These are phyloP conservation scores for Plotosus lineatus DNA, from an alignment of 2,113 vertebrate genomes.

Conservation along the genomic window DNA sequence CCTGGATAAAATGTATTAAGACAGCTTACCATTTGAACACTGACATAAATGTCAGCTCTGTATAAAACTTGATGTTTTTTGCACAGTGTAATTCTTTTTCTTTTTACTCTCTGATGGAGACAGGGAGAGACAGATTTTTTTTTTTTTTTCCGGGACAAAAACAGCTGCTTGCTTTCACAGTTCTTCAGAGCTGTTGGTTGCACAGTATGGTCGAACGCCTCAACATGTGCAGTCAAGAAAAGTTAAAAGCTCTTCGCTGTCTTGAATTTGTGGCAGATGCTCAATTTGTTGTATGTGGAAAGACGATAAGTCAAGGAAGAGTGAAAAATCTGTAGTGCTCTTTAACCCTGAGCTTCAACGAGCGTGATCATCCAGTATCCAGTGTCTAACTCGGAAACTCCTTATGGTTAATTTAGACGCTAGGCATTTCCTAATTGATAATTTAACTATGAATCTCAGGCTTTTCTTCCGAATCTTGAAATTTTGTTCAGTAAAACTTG, in stretches of 20 bases:
- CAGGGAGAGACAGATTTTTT: not conserved
- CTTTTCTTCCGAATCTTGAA: no score
- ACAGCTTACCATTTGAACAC: not conserved
- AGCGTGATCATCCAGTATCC: no score
- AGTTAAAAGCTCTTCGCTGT: not conserved
- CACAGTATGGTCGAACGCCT: slow-evolving; percentile 3
- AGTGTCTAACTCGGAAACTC: no score
- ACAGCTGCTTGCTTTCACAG: slow-evolving; percentile 32
- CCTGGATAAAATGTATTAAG: not conserved
- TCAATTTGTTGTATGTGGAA: not conserved
- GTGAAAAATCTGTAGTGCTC: not conserved
- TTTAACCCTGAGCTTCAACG: not conserved
- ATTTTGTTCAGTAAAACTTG: no score
- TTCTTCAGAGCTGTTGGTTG: slow-evolving; percentile 16
- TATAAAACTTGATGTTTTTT: not conserved
- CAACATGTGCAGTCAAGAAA: not conserved
- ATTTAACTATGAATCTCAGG: no score
- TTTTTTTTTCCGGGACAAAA: not conserved
- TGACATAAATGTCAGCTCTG: not conserved
- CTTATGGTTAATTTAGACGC: no score
- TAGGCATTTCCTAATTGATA: no score
- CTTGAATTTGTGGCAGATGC: not conserved
- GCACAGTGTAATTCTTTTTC: not conserved
- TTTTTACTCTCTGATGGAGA: no score
- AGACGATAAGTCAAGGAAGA: not conserved